Percentiles rank a stretch among this genome's conserved stretches.
Conservation (phyloP, 2,797 vertebrate species). For the Gadopsis bispinosus region DNA sequence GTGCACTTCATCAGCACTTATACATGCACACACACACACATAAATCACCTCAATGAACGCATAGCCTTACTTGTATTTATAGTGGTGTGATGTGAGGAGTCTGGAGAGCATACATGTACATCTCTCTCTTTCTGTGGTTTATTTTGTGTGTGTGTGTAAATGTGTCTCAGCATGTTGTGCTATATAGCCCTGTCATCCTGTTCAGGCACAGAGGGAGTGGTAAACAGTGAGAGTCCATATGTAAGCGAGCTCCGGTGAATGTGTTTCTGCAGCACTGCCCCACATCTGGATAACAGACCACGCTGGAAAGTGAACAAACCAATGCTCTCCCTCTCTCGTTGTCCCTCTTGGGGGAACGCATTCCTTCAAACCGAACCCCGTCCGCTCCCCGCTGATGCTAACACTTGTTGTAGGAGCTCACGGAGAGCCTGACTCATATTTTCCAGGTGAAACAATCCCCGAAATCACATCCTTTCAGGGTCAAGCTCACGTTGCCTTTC, state of each 20-base stretch:
- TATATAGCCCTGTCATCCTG: conserved; percentile 28
- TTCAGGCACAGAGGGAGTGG: conserved; percentile 61
- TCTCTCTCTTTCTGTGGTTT: conserved; percentile 10
- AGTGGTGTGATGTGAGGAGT: background rate
- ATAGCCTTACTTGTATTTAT: background rate
- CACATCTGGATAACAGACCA: conserved; percentile 80
- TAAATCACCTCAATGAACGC: conserved; percentile 29
- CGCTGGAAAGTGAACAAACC: conserved; percentile 58
- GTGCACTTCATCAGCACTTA: conserved; percentile 24
- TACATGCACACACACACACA: background rate
- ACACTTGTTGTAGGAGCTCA: conserved; percentile 34
- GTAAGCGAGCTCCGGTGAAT: conserved; percentile 36
- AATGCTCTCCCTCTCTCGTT: conserved; percentile 26
- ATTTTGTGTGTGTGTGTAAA: conserved; percentile 23
- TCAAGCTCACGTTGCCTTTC: background rate
- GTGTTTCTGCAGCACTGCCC: conserved; percentile 22
- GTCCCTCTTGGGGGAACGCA: conserved; percentile 50
- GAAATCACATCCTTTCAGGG: conserved; percentile 3
- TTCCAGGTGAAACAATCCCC: conserved; percentile 44
- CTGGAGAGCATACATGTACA: conserved; percentile 26
- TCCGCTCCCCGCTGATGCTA: conserved; percentile 51
- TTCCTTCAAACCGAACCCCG: conserved; percentile 60
- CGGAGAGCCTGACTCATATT: background rate
- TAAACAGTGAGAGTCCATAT: conserved; percentile 60
- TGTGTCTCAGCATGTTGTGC: conserved; percentile 20